These are phyloP conservation scores for Aquatica leii DNA, from an alignment of 2,888 invertebrate species.

Conservation along the genomic window DNA sequence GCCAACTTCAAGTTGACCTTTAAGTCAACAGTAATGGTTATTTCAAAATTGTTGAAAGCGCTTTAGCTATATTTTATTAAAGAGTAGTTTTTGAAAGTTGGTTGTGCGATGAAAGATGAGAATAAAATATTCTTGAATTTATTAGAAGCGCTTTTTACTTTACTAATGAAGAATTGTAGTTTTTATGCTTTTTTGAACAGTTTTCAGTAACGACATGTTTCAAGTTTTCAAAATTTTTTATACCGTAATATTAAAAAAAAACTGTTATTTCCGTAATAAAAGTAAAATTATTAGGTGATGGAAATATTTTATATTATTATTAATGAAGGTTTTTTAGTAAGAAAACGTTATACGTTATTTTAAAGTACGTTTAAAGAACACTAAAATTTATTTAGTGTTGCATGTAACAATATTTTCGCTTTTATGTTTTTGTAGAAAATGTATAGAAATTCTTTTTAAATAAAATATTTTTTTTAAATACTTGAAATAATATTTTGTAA, in stretches of 20 bases:
- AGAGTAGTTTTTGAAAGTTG: neutral
- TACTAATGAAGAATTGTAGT: constrained; percentile 25
- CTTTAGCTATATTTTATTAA: constrained; percentile 3
- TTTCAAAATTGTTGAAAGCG: neutral
- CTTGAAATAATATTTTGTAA: too few relatives aligned
- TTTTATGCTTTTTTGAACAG: constrained; percentile 15
- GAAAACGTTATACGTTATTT: too few relatives aligned
- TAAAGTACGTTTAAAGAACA: too few relatives aligned
- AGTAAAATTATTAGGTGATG: neutral
- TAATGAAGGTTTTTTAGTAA: too few relatives aligned
- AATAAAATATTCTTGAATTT: constrained; percentile 24
- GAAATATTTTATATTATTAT: neutral
- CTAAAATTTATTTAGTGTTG: too few relatives aligned
- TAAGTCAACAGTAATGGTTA: constrained; percentile 18
- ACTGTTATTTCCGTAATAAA: neutral
- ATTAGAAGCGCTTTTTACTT: constrained; percentile 17
- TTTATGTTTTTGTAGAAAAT: too few relatives aligned
- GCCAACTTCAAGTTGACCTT: constrained; percentile 27
- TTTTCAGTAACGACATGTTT: constrained; percentile 22
- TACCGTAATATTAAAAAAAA: neutral
- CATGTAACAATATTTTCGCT: too few relatives aligned
- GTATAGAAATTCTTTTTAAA: too few relatives aligned
- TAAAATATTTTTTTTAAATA: too few relatives aligned
- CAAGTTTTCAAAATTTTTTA: neutral
- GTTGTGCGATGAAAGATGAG: constrained; percentile 9